These are phyloP conservation scores for Zenarchopterus dispar DNA, from an alignment of 2,797 vertebrate genomes.

Conservation along the genomic window DNA sequence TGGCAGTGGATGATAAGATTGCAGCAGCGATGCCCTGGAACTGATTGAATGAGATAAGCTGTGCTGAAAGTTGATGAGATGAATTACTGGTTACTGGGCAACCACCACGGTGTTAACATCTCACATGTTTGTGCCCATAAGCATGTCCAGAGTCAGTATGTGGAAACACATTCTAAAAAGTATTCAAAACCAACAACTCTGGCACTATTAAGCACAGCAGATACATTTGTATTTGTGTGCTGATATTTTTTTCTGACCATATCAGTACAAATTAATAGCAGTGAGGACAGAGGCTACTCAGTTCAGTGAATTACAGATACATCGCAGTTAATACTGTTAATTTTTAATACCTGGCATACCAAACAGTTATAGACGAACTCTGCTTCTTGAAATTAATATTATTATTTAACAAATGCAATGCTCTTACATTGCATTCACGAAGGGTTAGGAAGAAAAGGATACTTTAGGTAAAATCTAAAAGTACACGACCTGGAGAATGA, in stretches of 20 bases:
- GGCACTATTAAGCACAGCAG: no score
- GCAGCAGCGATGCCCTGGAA: background rate
- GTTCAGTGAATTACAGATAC: no score
- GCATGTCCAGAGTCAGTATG: slow-evolving; percentile 24
- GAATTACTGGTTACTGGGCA: slow-evolving; percentile 46
- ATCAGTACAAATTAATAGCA: no score
- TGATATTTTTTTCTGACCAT: background rate
- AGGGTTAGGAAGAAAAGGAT: slow-evolving; percentile 15
- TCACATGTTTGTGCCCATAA: slow-evolving; percentile 24
- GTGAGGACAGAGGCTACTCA: no score
- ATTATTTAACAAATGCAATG: no score
- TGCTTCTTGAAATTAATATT: no score
- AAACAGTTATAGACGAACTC: no score
- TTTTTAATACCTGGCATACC: no score
- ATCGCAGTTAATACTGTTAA: no score
- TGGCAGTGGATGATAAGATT: slow-evolving; percentile 28
- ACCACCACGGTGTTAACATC: slow-evolving; percentile 23
- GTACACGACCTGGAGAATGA: slow-evolving; percentile 19
- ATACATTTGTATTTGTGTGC: background rate
- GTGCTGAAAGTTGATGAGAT: slow-evolving; percentile 18
- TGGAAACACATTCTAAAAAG: background rate
- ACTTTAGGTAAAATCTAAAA: slow-evolving; percentile 29
- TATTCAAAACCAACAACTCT: no score
- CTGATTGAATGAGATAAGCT: slow-evolving; percentile 3
- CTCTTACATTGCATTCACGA: slow-evolving; percentile 2